Evolutionary conservation across 1,140 invertebrate genomes (phyloP).

Genomic region (Drosophila takahashii): DNA sequence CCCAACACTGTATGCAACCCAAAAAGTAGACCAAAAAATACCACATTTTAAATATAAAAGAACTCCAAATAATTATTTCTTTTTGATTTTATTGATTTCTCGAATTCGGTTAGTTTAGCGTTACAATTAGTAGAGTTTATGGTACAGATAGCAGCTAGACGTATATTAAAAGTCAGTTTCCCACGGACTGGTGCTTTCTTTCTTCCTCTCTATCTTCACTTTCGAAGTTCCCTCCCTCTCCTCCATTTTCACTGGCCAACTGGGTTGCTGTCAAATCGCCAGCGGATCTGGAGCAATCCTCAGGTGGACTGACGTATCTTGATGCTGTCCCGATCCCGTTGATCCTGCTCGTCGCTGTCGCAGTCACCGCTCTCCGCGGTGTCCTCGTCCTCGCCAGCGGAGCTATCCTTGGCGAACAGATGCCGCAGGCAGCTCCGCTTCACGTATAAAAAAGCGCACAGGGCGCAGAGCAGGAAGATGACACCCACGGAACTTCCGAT

Average conservation of each 20-base stretch:
- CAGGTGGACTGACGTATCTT: conserved; percentile 73
- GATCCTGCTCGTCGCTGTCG: conserved; percentile 61
- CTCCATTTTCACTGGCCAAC: conserved; percentile 23
- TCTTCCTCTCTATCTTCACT: neutral
- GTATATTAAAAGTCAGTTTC: conserved; percentile 61
- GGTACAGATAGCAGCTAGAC: conserved; percentile 64
- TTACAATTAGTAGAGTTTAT: conserved; percentile 55
- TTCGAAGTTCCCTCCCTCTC: neutral
- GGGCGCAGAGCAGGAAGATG: conserved; percentile 86
- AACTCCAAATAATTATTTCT: neutral
- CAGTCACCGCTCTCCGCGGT: conserved; percentile 69
- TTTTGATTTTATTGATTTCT: conserved; percentile 26
- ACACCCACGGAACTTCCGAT: conserved; percentile 88
- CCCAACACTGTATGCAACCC: no score
- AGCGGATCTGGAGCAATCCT: conserved; percentile 67
- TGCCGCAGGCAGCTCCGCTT: conserved; percentile 80
- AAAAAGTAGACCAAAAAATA: no score
- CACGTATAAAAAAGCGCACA: conserved; percentile 87
- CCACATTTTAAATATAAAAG: neutral
- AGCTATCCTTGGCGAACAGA: conserved; percentile 59
- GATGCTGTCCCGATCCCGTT: conserved; percentile 52
- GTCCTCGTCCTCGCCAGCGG: conserved; percentile 56
- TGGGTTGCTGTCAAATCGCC: conserved; percentile 50
- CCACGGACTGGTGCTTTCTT: conserved; percentile 15
- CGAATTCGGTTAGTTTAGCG: conserved; percentile 33